Conservation (phyloP, 2,113 vertebrate species). For the Ochotona curzoniae region DNA sequence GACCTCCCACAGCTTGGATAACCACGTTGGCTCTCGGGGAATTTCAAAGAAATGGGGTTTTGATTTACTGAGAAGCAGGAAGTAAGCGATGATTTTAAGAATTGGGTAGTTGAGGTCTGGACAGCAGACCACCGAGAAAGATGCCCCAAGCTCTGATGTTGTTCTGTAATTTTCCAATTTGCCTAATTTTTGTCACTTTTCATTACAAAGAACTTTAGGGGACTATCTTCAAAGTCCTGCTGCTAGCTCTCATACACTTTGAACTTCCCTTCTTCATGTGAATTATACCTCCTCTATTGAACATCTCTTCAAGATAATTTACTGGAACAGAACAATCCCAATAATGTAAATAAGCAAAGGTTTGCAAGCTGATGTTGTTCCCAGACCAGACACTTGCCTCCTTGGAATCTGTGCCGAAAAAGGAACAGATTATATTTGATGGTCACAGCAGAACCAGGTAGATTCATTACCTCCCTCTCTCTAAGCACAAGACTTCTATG, state of each 20-base stretch:
- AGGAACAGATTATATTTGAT: not conserved
- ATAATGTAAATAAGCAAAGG: not conserved
- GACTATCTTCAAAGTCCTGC: not conserved
- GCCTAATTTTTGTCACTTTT: not conserved
- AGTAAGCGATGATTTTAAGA: too few species aligned
- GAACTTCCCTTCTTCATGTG: not conserved
- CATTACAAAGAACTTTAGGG: not conserved
- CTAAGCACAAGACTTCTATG: not conserved
- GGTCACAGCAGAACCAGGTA: not conserved
- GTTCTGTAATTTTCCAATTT: not conserved
- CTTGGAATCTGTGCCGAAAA: not conserved
- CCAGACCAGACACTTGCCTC: not conserved
- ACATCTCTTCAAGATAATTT: constrained; percentile 20
- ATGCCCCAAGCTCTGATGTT: not conserved
- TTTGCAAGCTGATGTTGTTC: not conserved
- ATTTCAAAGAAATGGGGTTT: not conserved
- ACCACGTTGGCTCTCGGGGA: not conserved
- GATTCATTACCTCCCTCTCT: not conserved
- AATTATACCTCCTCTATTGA: not conserved
- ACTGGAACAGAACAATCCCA: not conserved
- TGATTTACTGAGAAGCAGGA: not conserved
- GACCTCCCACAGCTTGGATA: too few species aligned
- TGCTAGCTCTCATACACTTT: not conserved
- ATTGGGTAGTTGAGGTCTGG: too few species aligned
- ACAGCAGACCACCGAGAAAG: not conserved